phyloP scores from a whole-genome alignment of 2,797 vertebrate species.

The Sternotherus odoratus region DNA sequence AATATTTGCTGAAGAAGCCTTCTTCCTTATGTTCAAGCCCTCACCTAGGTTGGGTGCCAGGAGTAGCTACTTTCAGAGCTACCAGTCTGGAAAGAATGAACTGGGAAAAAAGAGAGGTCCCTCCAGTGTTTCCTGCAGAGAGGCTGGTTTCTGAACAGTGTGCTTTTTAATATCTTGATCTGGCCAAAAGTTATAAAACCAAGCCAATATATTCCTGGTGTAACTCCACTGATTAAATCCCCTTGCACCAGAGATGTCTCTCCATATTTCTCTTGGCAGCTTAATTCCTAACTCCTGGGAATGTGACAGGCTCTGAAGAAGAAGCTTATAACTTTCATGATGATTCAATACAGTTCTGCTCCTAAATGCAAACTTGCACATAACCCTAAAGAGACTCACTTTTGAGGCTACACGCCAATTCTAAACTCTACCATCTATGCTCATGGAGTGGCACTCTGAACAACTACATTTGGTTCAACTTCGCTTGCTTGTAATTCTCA shows the following conservation, averaged over 20 bases:
- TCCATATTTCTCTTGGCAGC: not conserved
- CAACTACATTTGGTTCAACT: not conserved
- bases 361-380: not conserved
- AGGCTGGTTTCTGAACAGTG: not conserved
- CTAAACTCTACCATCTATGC: not conserved
- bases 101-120: not conserved
- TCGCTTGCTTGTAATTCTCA: not conserved
- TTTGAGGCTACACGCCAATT: not conserved
- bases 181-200: not conserved
- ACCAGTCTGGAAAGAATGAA: not conserved
- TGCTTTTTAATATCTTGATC: not conserved
- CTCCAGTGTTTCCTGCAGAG: not conserved
- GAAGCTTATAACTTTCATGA: not conserved
- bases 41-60: not conserved
- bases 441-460: not conserved
- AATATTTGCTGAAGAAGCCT: not conserved
- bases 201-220: not conserved
- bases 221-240: not conserved
- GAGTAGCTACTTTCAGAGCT: not conserved
- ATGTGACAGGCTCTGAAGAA: not conserved
- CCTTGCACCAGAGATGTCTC: not conserved
- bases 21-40: not conserved
- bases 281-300: not conserved
- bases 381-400: not conserved
- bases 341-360: not conserved